These are phyloP conservation scores for Amiota mariae DNA, from an alignment of 2,888 invertebrate species.

Conservation along the genomic window DNA sequence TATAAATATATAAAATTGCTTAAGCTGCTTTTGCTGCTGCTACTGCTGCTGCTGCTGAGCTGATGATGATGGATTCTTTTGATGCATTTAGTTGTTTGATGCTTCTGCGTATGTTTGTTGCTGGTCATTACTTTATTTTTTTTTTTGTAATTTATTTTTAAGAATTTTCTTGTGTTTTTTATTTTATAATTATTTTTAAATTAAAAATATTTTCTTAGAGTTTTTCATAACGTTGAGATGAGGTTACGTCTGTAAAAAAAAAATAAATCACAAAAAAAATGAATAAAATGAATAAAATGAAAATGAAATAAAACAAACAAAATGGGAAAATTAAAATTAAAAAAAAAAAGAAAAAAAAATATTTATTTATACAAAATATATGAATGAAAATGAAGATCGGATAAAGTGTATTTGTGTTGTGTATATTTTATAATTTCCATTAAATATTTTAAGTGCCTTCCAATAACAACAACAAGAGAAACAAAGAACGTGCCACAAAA, in stretches of 20 bases:
- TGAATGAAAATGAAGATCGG: neutral
- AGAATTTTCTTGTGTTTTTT: conserved; percentile 37
- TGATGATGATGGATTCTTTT: neutral
- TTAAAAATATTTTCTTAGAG: conserved; percentile 77
- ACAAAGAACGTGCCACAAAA: conserved; percentile 15
- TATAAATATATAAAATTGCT: conserved; percentile 11
- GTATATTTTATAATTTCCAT: neutral
- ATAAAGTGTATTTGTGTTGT: neutral
- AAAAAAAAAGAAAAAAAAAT: conserved; percentile 43
- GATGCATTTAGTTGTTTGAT: neutral
- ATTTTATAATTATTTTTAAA: conserved; percentile 41
- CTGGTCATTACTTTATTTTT: too few relatives aligned
- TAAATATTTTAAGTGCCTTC: neutral
- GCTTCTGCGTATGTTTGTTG: conserved; percentile 33
- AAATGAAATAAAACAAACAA: conserved; percentile 29
- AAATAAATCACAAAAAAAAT: conserved; percentile 52
- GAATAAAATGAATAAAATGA: conserved; percentile 40
- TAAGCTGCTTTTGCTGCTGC: conserved; percentile 40
- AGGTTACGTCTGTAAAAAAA: conserved; percentile 91
- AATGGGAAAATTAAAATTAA: conserved; percentile 48
- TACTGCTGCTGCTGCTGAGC: too few relatives aligned
- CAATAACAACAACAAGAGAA: neutral
- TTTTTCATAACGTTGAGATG: conserved; percentile 93
- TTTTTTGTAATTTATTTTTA: conserved; percentile 33
- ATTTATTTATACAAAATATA: conserved; percentile 24